phyloP scores from a whole-genome alignment of 2,797 vertebrate species.

The Phylloscopus collybita region DNA sequence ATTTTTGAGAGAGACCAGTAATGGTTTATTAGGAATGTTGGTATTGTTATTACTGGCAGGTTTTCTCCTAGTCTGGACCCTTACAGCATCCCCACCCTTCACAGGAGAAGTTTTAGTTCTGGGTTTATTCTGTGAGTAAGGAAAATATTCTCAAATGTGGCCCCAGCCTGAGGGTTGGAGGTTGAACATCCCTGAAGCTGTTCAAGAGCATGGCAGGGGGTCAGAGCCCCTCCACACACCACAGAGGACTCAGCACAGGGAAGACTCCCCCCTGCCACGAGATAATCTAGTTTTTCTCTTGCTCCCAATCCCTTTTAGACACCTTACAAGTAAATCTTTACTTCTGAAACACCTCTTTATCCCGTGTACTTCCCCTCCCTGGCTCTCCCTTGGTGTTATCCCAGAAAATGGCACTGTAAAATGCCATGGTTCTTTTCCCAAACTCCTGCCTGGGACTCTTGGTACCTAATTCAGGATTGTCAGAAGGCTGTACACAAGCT shows the following conservation, averaged over 20 bases:
- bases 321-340: neutral
- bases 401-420: neutral
- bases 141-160: neutral
- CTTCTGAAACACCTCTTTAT: neutral
- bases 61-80: neutral
- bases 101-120: neutral
- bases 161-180: neutral
- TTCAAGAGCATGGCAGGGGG: accelerated
- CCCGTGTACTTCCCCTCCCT: neutral
- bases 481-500: neutral
- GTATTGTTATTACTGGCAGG: slow-evolving; percentile 4
- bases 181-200: neutral
- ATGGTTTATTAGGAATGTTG: neutral
- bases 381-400: neutral
- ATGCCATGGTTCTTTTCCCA: accelerated
- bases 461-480: neutral
- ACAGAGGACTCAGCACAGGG: neutral
- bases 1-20: slow-evolving; percentile 23
- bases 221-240: neutral
- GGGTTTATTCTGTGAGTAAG: neutral
- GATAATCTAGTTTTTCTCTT: neutral
- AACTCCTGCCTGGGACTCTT: neutral
- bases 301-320: neutral
- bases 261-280: accelerated
- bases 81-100: neutral